phyloP scores from a whole-genome alignment of 2,797 vertebrate genomes.

The Acrossocheilus fasciatus region DNA sequence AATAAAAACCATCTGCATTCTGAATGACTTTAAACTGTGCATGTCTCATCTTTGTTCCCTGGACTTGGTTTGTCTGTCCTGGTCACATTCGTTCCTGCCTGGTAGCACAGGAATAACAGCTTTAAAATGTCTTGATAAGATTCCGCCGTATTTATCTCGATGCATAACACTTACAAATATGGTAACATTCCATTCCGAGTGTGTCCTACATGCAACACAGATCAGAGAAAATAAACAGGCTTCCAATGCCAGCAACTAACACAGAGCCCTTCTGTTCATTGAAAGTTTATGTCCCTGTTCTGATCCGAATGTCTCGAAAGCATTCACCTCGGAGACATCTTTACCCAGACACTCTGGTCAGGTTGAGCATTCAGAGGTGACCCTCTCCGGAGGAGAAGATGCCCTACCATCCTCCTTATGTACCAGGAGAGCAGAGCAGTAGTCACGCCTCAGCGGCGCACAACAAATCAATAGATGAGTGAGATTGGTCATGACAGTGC shows the following conservation, averaged over 20 bases:
- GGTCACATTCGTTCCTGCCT: background rate
- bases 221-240: conserved; percentile 32
- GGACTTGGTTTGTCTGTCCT: conserved; percentile 9
- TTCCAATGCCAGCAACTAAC: conserved; percentile 19
- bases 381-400: conserved; percentile 17
- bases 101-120: conserved; percentile 46
- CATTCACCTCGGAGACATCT: conserved; percentile 7
- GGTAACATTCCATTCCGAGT: conserved; percentile 40
- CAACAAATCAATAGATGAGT: conserved; percentile 46
- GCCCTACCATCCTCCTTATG: conserved; percentile 12
- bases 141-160: conserved; percentile 46
- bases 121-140: conserved; percentile 28
- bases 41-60: background rate
- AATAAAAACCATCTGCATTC: background rate
- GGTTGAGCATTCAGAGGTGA: conserved; percentile 35
- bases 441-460: conserved; percentile 31
- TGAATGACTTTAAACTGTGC: background rate
- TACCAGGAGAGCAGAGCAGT: conserved; percentile 8
- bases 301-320: background rate
- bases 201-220: conserved; percentile 18
- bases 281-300: background rate
- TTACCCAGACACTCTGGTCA: background rate
- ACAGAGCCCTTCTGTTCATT: conserved; percentile 1
- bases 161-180: conserved; percentile 47
- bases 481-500: conserved; percentile 46